phyloP scores from a whole-genome alignment of 2,797 vertebrate genomes.

The Chelidonichthys spinosus region DNA sequence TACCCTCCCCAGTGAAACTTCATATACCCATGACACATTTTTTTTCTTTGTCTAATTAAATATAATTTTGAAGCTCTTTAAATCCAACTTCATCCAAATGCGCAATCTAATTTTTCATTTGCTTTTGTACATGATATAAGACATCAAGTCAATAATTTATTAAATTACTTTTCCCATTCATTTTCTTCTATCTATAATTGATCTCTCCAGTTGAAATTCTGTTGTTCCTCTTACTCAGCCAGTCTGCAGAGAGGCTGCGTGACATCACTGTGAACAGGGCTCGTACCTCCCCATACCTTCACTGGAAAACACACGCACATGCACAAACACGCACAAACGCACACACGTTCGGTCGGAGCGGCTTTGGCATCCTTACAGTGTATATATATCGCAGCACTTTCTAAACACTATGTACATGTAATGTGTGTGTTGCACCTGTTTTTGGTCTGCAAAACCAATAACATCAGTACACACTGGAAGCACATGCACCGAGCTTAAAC shows the following conservation, averaged over 20 bases:
- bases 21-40: constrained; percentile 78
- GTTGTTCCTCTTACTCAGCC: constrained; percentile 88
- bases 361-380: constrained; percentile 23
- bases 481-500: background rate
- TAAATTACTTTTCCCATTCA: constrained; percentile 90
- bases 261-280: constrained; percentile 82
- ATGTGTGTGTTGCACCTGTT: background rate
- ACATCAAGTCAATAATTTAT: constrained; percentile 91
- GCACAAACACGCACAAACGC: constrained; percentile 26
- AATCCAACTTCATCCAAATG: constrained; percentile 86
- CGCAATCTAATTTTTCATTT: constrained; percentile 89
- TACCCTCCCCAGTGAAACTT: constrained; percentile 74
- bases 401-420: background rate
- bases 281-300: constrained; percentile 50
- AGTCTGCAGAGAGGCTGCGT: constrained; percentile 81
- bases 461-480: background rate
- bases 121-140: constrained; percentile 88
- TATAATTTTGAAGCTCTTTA: constrained; percentile 87
- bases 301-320: constrained; percentile 43
- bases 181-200: constrained; percentile 92
- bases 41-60: constrained; percentile 86
- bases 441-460: background rate
- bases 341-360: background rate
- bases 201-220: constrained; percentile 90
- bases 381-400: constrained; percentile 7